These are phyloP conservation scores for Tylochromis polylepis DNA, from an alignment of 2,113 vertebrate genomes.

Conservation along the genomic window DNA sequence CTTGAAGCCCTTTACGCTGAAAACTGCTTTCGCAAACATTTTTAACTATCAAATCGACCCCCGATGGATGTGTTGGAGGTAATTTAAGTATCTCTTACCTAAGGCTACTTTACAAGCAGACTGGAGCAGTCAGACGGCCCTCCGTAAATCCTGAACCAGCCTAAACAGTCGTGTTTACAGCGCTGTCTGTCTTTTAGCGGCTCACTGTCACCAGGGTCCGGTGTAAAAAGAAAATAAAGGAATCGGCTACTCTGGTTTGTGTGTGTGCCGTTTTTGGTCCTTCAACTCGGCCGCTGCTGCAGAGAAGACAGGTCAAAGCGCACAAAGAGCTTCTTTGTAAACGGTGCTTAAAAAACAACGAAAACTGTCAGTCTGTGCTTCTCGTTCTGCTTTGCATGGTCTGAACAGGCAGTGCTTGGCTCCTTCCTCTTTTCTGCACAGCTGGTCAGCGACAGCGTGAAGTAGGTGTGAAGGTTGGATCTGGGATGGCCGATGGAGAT, in stretches of 20 bases:
- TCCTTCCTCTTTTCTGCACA: neutral
- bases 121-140: fast-evolving
- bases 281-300: neutral
- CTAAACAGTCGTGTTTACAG: neutral
- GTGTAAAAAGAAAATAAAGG: neutral
- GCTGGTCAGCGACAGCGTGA: neutral
- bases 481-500: neutral
- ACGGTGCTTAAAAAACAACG: neutral
- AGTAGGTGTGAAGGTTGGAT: neutral
- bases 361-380: neutral
- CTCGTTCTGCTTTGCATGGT: neutral
- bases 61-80: neutral
- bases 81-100: too few relatives aligned
- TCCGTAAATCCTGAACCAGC: fast-evolving
- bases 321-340: neutral
- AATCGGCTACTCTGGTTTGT: neutral
- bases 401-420: neutral
- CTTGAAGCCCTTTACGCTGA: neutral
- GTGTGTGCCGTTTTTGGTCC: neutral
- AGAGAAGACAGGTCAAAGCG: neutral
- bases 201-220: fast-evolving
- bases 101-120: neutral
- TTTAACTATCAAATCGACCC: neutral
- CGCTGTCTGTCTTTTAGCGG: neutral
- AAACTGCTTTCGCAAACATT: neutral